phyloP scores from a whole-genome alignment of 2,113 vertebrate species.

The Zootoca vivipara region DNA sequence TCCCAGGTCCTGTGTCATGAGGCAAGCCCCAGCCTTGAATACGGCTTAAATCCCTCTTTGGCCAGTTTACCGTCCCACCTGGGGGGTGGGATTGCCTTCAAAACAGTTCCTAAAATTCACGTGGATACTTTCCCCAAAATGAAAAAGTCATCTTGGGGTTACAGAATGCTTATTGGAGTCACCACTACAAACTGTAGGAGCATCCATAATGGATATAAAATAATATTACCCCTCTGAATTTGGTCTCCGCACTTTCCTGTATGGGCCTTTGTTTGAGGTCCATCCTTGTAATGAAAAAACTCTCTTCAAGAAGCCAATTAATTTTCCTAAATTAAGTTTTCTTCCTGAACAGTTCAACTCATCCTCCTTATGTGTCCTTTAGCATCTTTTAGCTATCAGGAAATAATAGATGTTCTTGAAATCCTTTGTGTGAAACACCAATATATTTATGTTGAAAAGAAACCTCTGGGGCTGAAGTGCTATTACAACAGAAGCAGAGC shows the following conservation, averaged over 20 bases:
- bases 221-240: background rate
- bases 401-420: conserved; percentile 55
- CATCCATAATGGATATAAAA: background rate
- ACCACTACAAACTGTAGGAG: background rate
- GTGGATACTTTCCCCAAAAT: background rate
- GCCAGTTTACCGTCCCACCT: too few relatives aligned
- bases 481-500: conserved; percentile 51
- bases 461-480: conserved; percentile 50
- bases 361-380: conserved; percentile 35
- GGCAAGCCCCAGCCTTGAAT: too few relatives aligned
- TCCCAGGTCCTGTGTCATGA: too few relatives aligned
- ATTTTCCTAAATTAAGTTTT: conserved; percentile 27
- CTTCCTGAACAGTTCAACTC: conserved; percentile 9
- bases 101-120: background rate
- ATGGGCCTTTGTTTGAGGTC: background rate
- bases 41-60: too few relatives aligned
- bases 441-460: conserved; percentile 62
- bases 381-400: conserved; percentile 46
- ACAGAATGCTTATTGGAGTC: background rate
- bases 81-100: background rate
- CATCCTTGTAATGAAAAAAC: background rate
- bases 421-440: conserved; percentile 56
- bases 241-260: background rate
- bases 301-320: conserved; percentile 16
- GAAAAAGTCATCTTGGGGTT: background rate